Evolutionary conservation across 2,113 vertebrate species (phyloP).

Genomic region (Malurus cyaneus): DNA sequence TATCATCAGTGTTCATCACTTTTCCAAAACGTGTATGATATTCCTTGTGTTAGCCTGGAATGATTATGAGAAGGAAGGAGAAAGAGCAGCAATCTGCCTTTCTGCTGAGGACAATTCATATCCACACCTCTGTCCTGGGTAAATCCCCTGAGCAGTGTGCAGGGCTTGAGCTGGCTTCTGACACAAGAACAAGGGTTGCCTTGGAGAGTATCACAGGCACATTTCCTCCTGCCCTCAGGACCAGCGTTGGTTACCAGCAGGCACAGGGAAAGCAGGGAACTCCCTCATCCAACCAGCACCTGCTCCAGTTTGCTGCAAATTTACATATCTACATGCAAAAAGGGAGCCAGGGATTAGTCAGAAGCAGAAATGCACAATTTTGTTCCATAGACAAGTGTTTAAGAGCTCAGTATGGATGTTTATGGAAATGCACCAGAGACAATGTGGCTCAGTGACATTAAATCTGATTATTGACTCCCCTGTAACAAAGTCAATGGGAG

Average conservation of each 20-base stretch:
- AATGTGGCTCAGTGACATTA: background rate
- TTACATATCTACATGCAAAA: background rate
- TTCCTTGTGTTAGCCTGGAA: background rate
- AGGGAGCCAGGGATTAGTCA: background rate
- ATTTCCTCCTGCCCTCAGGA: background rate
- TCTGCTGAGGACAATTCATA: background rate
- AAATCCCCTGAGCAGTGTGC: background rate
- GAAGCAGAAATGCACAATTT: background rate
- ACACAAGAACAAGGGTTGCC: background rate
- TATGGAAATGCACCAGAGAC: background rate
- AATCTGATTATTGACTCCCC: conserved; percentile 10
- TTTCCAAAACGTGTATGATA: background rate
- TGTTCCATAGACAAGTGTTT: background rate
- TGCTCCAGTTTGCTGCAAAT: background rate
- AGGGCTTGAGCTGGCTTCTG: background rate
- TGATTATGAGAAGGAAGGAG: background rate
- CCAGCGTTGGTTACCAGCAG: background rate
- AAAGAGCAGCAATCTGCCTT: background rate
- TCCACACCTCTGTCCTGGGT: background rate
- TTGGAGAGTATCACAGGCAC: background rate
- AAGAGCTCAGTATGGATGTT: background rate
- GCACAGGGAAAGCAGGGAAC: background rate
- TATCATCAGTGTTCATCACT: conserved; percentile 12
- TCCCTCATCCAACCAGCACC: background rate
- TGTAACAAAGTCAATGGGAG: background rate